Evolutionary conservation across 1,140 invertebrate genomes (phyloP).

Genomic region (Drosophila mayri): DNA sequence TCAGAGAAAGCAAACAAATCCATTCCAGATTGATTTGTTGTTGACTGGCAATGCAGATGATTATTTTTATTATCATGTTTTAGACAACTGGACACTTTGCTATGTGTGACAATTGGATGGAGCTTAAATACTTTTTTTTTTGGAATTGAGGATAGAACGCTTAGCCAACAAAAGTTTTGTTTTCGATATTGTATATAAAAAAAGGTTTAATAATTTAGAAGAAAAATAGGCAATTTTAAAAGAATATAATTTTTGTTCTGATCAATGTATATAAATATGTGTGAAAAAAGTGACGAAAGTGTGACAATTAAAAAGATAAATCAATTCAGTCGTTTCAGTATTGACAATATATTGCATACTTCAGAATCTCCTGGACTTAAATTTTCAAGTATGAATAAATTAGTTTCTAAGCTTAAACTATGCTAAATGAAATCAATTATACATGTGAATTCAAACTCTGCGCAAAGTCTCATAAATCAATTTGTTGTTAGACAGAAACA

Average conservation of each 20-base stretch:
- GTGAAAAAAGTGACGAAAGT: not conserved
- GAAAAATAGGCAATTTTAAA: not conserved
- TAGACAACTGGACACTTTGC: not conserved
- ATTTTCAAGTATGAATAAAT: not conserved
- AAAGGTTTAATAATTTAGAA: too few species aligned
- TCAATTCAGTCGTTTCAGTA: conserved; percentile 1
- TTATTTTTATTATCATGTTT: conserved; percentile 20
- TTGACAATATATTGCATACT: not conserved
- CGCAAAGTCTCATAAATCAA: too few species aligned
- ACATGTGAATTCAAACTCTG: too few species aligned
- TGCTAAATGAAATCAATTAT: too few species aligned
- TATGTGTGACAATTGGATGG: conserved; percentile 18
- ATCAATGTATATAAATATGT: not conserved
- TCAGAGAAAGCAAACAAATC: conserved; percentile 4
- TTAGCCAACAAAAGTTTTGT: not conserved
- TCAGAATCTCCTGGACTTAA: not conserved
- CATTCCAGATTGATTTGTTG: conserved; percentile 17
- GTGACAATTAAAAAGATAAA: not conserved
- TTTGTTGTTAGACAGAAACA: too few species aligned
- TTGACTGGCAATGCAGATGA: not conserved
- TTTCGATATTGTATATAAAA: not conserved
- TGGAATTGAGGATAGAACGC: not conserved
- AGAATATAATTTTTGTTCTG: too few species aligned
- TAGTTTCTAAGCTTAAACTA: not conserved
- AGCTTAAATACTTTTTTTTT: not conserved